Conservation (phyloP, 2,797 vertebrate genomes). For the Synanceia verrucosa region DNA sequence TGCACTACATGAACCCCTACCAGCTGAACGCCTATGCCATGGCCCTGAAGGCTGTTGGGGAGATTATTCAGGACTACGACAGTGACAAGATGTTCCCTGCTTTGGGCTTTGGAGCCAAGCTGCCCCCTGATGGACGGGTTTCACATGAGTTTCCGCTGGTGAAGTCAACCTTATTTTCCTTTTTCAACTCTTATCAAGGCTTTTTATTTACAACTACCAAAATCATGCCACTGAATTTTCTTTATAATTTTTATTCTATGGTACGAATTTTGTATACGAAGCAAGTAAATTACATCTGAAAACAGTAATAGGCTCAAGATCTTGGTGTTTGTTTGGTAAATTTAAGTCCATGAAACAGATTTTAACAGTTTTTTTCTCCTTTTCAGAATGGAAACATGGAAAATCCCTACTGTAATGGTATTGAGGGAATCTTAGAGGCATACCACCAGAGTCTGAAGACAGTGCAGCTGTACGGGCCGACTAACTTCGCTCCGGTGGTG, state of each 20-base stretch:
- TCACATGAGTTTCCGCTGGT: slow-evolving; percentile 97
- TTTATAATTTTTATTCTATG: not conserved
- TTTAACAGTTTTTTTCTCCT: slow-evolving; percentile 1
- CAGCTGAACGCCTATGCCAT: slow-evolving; percentile 96
- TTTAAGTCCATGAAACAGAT: not conserved
- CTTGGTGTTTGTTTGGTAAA: not conserved
- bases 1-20: slow-evolving; percentile 98
- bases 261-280: not conserved
- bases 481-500: slow-evolving; percentile 94
- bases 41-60: slow-evolving; percentile 93
- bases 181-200: slow-evolving; percentile 6
- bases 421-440: slow-evolving; percentile 93
- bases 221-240: not conserved
- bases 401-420: slow-evolving; percentile 93
- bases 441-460: slow-evolving; percentile 95
- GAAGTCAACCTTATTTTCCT: slow-evolving; percentile 34
- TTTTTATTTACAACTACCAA: not conserved
- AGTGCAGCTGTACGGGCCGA: slow-evolving; percentile 95
- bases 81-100: slow-evolving; percentile 97
- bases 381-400: slow-evolving; percentile 91
- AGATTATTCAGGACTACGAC: slow-evolving; percentile 98
- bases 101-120: slow-evolving; percentile 94
- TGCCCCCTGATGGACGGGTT: slow-evolving; percentile 92
- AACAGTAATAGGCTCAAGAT: not conserved
- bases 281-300: not conserved